A percentile compares a stretch with the other conserved stretches of the same genome.
Conservation (phyloP, 2,888 invertebrate genomes). For the Hanleya hanleyi region DNA sequence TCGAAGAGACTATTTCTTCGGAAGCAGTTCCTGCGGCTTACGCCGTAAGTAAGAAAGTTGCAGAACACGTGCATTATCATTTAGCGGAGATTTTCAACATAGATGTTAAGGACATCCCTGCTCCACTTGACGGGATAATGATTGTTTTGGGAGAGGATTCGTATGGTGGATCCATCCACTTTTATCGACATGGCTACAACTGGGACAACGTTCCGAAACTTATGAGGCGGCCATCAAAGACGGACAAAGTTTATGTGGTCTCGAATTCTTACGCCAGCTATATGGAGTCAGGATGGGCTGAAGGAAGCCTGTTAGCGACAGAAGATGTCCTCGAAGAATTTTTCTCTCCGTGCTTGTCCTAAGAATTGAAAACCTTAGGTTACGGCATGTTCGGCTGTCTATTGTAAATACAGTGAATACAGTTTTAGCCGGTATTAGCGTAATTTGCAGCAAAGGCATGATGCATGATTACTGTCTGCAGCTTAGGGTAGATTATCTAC, state of each 20-base stretch:
- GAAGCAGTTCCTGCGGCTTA: conserved; percentile 18
- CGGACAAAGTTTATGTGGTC: neutral
- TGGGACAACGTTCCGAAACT: neutral
- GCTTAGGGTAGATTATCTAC: too few species aligned
- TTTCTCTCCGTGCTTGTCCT: neutral
- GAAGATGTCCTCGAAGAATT: neutral
- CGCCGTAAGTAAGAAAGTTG: conserved; percentile 23
- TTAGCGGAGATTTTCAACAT: conserved; percentile 26
- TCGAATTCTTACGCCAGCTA: neutral
- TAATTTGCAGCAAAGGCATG: too few species aligned
- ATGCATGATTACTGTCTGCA: too few species aligned
- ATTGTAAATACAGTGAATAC: too few species aligned
- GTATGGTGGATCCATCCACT: neutral
- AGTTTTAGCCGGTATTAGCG: too few species aligned
- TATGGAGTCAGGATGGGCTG: neutral
- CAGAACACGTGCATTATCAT: conserved; percentile 23
- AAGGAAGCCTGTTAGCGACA: neutral
- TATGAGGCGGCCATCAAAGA: neutral
- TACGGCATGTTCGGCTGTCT: too few species aligned
- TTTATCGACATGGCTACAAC: neutral
- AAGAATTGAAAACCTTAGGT: neutral
- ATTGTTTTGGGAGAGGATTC: neutral
- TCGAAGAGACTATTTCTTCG: neutral
- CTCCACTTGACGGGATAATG: conserved; percentile 23
- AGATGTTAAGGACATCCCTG: conserved; percentile 15